Percentiles rank a stretch among this genome's conserved stretches.
Conservation (phyloP, 2,113 vertebrate species). For the Myrmecophaga tridactyla region DNA sequence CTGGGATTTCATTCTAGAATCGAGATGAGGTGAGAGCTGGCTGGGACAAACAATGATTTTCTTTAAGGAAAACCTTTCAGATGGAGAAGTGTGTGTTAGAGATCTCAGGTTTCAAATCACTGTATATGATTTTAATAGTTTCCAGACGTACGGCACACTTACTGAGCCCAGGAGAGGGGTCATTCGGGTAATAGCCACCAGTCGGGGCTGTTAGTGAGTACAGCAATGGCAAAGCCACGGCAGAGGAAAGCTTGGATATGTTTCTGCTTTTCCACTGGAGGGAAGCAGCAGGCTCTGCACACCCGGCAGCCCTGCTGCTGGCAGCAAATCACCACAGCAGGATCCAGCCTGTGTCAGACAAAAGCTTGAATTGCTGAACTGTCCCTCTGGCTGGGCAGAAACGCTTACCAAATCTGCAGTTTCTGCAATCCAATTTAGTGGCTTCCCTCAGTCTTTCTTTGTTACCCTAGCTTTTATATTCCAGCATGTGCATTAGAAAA, state of each 20-base stretch:
- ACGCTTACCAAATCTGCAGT: background rate
- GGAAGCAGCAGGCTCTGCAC: fast-evolving
- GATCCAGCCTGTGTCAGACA: background rate
- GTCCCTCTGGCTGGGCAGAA: background rate
- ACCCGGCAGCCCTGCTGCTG: background rate
- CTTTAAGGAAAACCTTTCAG: conserved; percentile 7
- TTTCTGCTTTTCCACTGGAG: background rate
- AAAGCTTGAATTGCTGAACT: background rate
- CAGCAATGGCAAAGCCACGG: background rate
- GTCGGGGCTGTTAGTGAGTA: background rate
- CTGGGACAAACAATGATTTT: background rate
- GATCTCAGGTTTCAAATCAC: conserved; percentile 33
- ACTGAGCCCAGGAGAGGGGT: background rate
- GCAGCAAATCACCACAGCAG: background rate
- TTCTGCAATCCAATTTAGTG: background rate
- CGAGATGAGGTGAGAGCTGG: background rate
- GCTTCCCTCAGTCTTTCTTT: background rate
- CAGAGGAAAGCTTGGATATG: background rate
- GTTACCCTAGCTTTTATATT: background rate
- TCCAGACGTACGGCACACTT: conserved; percentile 30
- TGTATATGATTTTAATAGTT: conserved; percentile 37
- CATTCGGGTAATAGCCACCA: conserved; percentile 38
- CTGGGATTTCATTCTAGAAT: background rate
- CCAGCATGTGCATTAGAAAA: background rate
- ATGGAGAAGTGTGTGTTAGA: background rate